Base-by-base conservation (phyloP, 2,888 invertebrate genomes). In the Phaonia tiefii region DNA sequence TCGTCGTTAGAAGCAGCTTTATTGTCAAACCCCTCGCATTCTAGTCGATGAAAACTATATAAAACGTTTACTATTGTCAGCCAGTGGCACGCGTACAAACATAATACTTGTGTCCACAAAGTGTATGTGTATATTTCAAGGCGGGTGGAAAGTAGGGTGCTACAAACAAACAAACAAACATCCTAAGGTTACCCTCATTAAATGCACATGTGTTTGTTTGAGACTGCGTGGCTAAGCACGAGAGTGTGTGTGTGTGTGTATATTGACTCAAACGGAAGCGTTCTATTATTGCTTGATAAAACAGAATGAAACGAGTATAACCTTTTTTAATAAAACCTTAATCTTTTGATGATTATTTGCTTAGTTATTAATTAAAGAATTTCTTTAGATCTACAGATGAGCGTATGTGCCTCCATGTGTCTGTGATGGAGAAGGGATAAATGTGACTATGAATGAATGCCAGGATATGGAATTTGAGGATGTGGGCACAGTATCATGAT, bases 361-460 rank as follows among this genome's bases (percentile, higher is more conserved):
- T 88, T 86, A 88, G 88, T 88, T 88, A 88, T 88, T 89, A 88
- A 88, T 88, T 89, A 88, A 89, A 87, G 86, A 88, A 89, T 88
- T 85, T 89, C 22, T 85, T 84, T 83, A 87, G 31, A 31, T 31
- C 31, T 31, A 31, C 8, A n/a, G n/a, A 8, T 31, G 8, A 31
- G 31, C 31, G 31, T 31, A 88, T 84, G 72, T 66, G 80, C 82
- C 31, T 49, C 7, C 60, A 75, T 75, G 22, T 67, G 37, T 60
- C 17, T 26, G 44, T 63, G 20, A 31, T 73, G 20, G n/a, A 44
- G 46, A 10, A 20, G 17, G 49, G 7, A 49, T 10, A 51, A 51
- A 15, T 39, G 60, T 60, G 60, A n/a, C 15, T 31, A 17, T 37
- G 17, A 39, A 20, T 49, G 17, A 49, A 15, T 49, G 10, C 17